Evolutionary conservation across 2,113 vertebrate species (phyloP), one percentile per base, ranked within the genome.

Genomic region (Spermophilus dauricus): DNA sequence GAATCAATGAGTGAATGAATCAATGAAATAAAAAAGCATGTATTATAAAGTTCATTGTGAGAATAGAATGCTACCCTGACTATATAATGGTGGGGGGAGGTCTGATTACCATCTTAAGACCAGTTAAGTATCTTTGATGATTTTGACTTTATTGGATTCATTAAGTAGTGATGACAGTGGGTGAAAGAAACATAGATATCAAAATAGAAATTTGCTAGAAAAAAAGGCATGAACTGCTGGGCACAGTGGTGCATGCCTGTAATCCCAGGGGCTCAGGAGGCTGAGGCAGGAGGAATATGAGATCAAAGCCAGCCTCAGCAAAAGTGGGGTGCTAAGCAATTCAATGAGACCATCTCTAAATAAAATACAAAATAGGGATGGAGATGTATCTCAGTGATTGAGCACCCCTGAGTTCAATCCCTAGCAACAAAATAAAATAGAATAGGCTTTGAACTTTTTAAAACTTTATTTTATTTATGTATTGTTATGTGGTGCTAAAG

Each of bases 21-120:
- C 20, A 58, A 24, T 24, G 56, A 58, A 58, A 58, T 24, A 58
- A 58, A 12, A 12, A 58, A 98, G 92, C 89, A 97, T 96, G 95
- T 96, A 96, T 97, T 98, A 96, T 97, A 95, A 96, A 97, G 53
- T 42, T 76, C 96, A 97, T 58, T 96, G 91, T 93, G 92, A 96
- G 84, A 97, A 96, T 86, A 96, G 96, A 84, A 96, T 98, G 96
- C 95, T 96, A 88, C 65, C 85, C 92, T 97, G 97, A 96, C 91
- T 96, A 97, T 98, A 89, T 97, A 98, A 95, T 92, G 67, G 5
- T 4, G n/a, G 17, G 22, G 12, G 78, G 2, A 37, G 67, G 67
- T 76, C 14, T 87, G 87, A 16, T 89, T 89, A n/a, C 28, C 51
- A 86, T 89, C 75, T 97, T 97, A 86, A 94, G 96, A 42, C 69